These are phyloP conservation scores for Microcebus tavaratra DNA, from an alignment of 2,113 vertebrate species.

Conservation along the genomic window DNA sequence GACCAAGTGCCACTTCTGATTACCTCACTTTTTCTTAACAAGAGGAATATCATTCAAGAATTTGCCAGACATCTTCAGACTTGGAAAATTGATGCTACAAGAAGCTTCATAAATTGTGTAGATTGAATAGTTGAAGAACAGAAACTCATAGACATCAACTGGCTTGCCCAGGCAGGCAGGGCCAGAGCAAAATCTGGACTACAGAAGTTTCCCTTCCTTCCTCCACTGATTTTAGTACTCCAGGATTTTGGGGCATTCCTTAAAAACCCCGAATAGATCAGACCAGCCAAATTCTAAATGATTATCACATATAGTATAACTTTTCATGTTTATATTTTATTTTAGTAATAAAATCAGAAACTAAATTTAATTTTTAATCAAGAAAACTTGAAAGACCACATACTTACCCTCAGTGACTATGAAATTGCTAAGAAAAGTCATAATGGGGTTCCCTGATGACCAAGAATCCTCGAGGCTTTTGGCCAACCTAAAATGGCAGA, in stretches of 20 bases:
- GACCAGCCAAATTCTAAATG: background rate
- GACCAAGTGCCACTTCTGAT: background rate
- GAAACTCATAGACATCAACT: rapidly evolving
- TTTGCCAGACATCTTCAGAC: background rate
- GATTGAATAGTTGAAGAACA: background rate
- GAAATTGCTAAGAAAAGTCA: slow-evolving; percentile 71
- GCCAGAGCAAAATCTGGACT: too few species aligned
- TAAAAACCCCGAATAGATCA: too few species aligned
- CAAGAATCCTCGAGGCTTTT: slow-evolving; percentile 64
- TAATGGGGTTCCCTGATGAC: background rate
- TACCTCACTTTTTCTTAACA: background rate
- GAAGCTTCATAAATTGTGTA: rapidly evolving
- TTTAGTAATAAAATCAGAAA: background rate
- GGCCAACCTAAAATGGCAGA: slow-evolving; percentile 74
- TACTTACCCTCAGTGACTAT: slow-evolving; percentile 71
- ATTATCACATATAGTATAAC: rapidly evolving
- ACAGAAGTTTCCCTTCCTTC: background rate
- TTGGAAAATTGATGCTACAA: rapidly evolving
- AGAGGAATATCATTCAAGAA: background rate
- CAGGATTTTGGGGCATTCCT: background rate
- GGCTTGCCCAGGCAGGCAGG: background rate
- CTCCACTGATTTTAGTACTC: rapidly evolving
- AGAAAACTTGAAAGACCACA: background rate
- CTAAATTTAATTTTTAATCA: background rate
- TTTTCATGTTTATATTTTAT: background rate